Percentiles rank a stretch among this genome's conserved stretches.
Conservation (phyloP, 2,888 invertebrate species). For the Aphidius colemani region DNA sequence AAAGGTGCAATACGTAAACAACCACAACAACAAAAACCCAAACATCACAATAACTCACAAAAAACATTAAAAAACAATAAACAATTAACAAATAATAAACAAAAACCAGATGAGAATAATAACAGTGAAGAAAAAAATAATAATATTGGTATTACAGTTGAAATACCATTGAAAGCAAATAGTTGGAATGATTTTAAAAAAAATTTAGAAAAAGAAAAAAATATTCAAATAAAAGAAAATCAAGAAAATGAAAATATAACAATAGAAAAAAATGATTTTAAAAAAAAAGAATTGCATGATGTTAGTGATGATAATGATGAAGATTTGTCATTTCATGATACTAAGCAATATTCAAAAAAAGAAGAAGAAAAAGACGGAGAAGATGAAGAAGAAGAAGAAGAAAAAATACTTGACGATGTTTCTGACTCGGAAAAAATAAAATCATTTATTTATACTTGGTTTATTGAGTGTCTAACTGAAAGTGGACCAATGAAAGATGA, state of each 20-base stretch:
- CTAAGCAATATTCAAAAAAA: constrained; percentile 34
- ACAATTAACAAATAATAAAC: background rate
- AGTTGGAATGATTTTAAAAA: too few relatives aligned
- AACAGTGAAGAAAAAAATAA: background rate
- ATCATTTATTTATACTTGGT: constrained; percentile 37
- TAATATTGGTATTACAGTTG: too few relatives aligned
- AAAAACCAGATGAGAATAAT: background rate
- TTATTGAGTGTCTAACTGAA: constrained; percentile 34
- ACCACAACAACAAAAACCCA: background rate
- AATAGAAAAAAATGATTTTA: background rate
- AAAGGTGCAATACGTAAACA: constrained; percentile 45
- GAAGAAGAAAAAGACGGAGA: constrained; percentile 35
- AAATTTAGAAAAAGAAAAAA: background rate
- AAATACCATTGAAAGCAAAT: too few relatives aligned
- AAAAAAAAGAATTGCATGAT: background rate
- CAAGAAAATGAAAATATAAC: background rate
- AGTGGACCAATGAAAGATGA: constrained; percentile 33
- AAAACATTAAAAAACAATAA: too few relatives aligned
- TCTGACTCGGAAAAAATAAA: constrained; percentile 27
- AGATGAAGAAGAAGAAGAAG: constrained; percentile 22
- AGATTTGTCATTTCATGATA: constrained; percentile 31
- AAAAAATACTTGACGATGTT: constrained; percentile 23
- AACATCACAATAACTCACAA: background rate
- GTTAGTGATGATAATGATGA: constrained; percentile 26
- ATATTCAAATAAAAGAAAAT: background rate